Evolutionary conservation across 1,140 invertebrate species (phyloP).

Genomic region (Lasioglossum baleicum): DNA sequence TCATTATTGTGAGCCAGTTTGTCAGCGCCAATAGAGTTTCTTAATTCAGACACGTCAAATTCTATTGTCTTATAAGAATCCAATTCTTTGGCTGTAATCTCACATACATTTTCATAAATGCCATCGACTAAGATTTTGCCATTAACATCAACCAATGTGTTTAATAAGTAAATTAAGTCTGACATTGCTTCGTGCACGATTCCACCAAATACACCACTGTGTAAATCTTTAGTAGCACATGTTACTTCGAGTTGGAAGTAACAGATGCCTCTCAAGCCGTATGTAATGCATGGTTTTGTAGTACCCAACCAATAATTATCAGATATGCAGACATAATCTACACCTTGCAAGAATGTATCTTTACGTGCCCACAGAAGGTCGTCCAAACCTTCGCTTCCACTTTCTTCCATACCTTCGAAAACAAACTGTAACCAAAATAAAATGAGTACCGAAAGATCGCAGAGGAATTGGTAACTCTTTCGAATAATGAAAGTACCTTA

Average conservation of each 20-base stretch:
- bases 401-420: slow-evolving; percentile 99
- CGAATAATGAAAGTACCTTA: slow-evolving; percentile 82
- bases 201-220: slow-evolving; percentile 97
- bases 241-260: slow-evolving; percentile 95
- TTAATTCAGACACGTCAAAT: slow-evolving; percentile 91
- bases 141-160: slow-evolving; percentile 90
- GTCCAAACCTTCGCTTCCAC: slow-evolving; percentile 96
- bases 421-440: slow-evolving; percentile 85
- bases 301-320: slow-evolving; percentile 99
- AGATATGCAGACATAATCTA: slow-evolving; percentile 98
- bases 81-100: slow-evolving; percentile 87
- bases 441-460: slow-evolving; percentile 13
- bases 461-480: slow-evolving; percentile 16
- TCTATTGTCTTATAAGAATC: slow-evolving; percentile 92
- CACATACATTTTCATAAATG: slow-evolving; percentile 89
- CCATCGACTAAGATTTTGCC: slow-evolving; percentile 91
- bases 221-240: slow-evolving; percentile 95
- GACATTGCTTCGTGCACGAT: slow-evolving; percentile 93
- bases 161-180: slow-evolving; percentile 92
- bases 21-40: slow-evolving; percentile 85
- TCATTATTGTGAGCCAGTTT: slow-evolving; percentile 88
- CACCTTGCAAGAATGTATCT: slow-evolving; percentile 88
- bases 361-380: slow-evolving; percentile 89
- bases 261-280: slow-evolving; percentile 95
- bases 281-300: slow-evolving; percentile 97